Conservation (phyloP, 2,113 vertebrate species). For the Pachyramphus minor region DNA sequence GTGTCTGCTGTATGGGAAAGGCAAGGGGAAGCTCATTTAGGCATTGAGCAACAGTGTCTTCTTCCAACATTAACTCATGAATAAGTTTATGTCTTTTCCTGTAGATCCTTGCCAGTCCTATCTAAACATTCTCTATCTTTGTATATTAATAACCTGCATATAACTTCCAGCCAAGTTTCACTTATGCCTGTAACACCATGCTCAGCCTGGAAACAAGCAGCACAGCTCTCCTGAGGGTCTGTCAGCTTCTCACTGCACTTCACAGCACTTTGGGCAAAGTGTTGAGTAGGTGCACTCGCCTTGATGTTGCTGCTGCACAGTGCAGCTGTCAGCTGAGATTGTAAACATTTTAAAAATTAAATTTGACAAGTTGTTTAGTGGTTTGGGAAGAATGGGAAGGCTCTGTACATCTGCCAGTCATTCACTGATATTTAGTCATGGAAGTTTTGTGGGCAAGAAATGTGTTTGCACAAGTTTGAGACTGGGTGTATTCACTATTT, state of each 20-base stretch:
- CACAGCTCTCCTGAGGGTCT: neutral
- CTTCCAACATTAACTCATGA: conserved; percentile 19
- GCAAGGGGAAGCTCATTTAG: neutral
- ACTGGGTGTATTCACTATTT: neutral
- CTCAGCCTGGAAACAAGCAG: neutral
- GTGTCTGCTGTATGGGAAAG: neutral
- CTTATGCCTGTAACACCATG: neutral
- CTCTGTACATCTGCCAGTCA: neutral
- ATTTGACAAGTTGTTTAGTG: neutral
- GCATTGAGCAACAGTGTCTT: neutral
- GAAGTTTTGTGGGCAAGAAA: neutral
- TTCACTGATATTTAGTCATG: neutral
- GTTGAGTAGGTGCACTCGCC: neutral
- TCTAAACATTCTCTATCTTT: conserved; percentile 20
- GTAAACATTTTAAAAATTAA: conserved; percentile 16
- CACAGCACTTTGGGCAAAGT: neutral
- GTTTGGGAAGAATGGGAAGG: neutral
- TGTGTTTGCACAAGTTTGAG: neutral
- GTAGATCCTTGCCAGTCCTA: neutral
- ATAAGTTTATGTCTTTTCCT: conserved; percentile 23
- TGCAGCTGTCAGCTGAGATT: neutral
- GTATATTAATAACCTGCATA: neutral
- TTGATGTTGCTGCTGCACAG: neutral
- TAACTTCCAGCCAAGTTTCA: neutral
- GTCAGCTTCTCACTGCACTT: neutral